A percentile compares a stretch with the other conserved stretches of the same genome.
These are phyloP conservation scores for Prionailurus viverrinus DNA, from an alignment of 2,113 vertebrate species.

Conservation along the genomic window DNA sequence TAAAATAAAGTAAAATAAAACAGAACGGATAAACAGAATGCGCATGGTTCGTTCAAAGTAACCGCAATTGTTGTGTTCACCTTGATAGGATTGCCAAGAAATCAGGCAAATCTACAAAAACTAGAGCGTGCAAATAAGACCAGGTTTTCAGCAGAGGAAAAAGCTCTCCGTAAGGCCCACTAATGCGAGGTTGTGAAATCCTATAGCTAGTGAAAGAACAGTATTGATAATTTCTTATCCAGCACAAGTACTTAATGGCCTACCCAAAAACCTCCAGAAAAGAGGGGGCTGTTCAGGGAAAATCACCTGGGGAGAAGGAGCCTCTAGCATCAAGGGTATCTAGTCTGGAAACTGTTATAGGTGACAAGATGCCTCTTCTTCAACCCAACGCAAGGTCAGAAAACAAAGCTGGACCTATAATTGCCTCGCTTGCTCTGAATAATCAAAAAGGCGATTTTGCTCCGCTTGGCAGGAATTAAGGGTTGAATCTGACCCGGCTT, in stretches of 20 bases:
- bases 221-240: not conserved
- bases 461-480: not conserved
- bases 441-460: not conserved
- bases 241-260: not conserved
- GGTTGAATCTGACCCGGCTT: not conserved
- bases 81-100: not conserved
- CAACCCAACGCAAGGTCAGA: not conserved
- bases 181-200: not conserved
- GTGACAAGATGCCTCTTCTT: not conserved
- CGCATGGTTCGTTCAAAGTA: not conserved
- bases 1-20: too few relatives aligned
- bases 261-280: not conserved
- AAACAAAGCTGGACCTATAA: not conserved
- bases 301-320: too few relatives aligned
- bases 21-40: too few relatives aligned
- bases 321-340: not conserved
- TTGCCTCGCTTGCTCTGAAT: not conserved
- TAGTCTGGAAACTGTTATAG: not conserved
- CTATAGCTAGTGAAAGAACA: not conserved
- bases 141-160: not conserved
- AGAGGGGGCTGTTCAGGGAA: not conserved
- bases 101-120: not conserved
- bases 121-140: not conserved
- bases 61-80: not conserved
- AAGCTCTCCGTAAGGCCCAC: not conserved